Evolutionary conservation across 2,888 invertebrate species (phyloP), one percentile per base, ranked within the genome.

Genomic region (Ganaspis brasiliensis): DNA sequence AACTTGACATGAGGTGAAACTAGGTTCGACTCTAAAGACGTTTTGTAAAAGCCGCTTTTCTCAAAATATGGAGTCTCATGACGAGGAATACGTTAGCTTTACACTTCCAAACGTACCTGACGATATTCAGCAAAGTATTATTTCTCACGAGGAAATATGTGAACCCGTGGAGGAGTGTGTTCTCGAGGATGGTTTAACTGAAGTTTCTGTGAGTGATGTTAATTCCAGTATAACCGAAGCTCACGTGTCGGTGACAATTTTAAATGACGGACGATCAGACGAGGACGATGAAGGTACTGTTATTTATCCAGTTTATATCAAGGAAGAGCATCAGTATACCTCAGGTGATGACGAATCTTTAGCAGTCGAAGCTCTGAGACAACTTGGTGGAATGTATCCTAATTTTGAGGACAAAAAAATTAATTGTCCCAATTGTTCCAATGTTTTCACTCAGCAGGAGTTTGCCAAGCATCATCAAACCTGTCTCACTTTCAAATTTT

Each of bases 311-410:
- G 87, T 89, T 78, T 89, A 89, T 14, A 87, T 89, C 63, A 90
- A 90, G 40, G 81, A 89, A 61, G 90, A 91, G 73, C 87, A 88
- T 9, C 88, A 87, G 56, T 88, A 89, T 21, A 91, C 88, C 0
- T 90, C 90, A 0, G 91, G 90, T 0, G 91, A 91, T 19, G 90
- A 91, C 49, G 91, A 91, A 45, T 90, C 91, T 0, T 92, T 92
- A 92, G 92, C 92, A 40, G 92, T 92, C 5, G 92, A 92, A 85
- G 92, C 92, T 0, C 82, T 92, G 6, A 86, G 92, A 14, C 92
- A 92, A 74, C 85, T 92, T 1, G 92, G 92, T 12, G 92, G 91
- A 49, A 91, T 91, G 89, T 91, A 89, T 79, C 89, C 91, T 3
- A 87, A 82, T 35, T 89, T 87, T 26, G 89, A 90, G 56, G 87